These are phyloP conservation scores for Myotis planiceps DNA, from an alignment of 2,797 vertebrate species.

Conservation along the genomic window DNA sequence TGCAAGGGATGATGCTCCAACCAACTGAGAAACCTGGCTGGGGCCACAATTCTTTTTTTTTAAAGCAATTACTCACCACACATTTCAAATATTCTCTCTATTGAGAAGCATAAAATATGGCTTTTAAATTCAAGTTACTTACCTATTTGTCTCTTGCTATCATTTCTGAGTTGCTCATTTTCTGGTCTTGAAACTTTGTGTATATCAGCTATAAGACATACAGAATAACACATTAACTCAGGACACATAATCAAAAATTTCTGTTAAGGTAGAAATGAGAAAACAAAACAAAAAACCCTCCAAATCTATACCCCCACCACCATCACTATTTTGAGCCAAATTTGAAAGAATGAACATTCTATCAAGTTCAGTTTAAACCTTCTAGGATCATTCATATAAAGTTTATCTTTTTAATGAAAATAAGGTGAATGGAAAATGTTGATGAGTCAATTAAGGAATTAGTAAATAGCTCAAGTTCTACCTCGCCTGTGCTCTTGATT, in stretches of 20 bases:
- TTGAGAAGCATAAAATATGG: neutral
- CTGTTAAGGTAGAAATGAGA: constrained; percentile 16
- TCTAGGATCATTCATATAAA: constrained; percentile 51
- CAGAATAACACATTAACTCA: constrained; percentile 76
- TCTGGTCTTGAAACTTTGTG: constrained; percentile 91
- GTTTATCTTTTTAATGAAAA: constrained; percentile 62
- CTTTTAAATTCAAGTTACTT: constrained; percentile 80
- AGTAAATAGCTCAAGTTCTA: constrained; percentile 79
- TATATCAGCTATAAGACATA: constrained; percentile 88
- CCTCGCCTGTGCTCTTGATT: constrained; percentile 94
- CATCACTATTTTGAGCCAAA: constrained; percentile 60
- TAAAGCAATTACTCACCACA: neutral
- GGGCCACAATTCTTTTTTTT: neutral
- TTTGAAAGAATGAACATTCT: constrained; percentile 57
- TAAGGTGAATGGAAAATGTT: constrained; percentile 62
- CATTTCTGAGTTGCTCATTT: constrained; percentile 91
- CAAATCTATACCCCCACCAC: neutral
- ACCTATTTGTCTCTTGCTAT: constrained; percentile 93
- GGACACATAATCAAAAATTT: constrained; percentile 1
- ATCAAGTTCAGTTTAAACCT: constrained; percentile 62
- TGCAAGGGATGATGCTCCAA: neutral
- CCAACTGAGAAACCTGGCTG: neutral
- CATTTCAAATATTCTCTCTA: neutral
- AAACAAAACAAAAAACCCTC: neutral
- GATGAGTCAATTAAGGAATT: constrained; percentile 42